These are phyloP conservation scores for Drosophila diplacantha DNA, from an alignment of 2,888 invertebrate genomes.

Conservation along the genomic window DNA sequence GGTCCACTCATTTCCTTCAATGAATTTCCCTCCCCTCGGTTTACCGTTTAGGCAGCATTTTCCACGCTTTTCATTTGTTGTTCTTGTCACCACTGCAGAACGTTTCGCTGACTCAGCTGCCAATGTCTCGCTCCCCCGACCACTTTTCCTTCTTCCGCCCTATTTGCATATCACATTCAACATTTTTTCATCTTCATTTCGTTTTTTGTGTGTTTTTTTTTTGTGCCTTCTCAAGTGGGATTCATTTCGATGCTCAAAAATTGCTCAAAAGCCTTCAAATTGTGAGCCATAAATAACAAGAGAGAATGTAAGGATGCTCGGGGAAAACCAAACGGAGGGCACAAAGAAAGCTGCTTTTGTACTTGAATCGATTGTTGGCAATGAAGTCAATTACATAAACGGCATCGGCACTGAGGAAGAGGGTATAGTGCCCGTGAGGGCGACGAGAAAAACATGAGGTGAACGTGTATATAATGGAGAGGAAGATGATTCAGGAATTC, in stretches of 20 bases:
- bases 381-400: conserved; percentile 71
- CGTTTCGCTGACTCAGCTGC: conserved; percentile 34
- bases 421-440: background rate
- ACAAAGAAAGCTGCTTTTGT: conserved; percentile 33
- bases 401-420: conserved; percentile 27
- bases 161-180: conserved; percentile 41
- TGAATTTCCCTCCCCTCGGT: conserved; percentile 5
- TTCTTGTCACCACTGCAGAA: conserved; percentile 10
- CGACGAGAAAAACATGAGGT: conserved; percentile 12
- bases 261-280: conserved; percentile 39
- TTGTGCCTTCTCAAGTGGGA: conserved; percentile 40
- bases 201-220: background rate
- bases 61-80: conserved; percentile 32
- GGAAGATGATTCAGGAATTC: background rate
- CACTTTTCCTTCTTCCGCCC: conserved; percentile 17
- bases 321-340: conserved; percentile 16
- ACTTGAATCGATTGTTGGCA: conserved; percentile 65
- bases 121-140: conserved; percentile 12
- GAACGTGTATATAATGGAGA: conserved; percentile 5
- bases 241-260: conserved; percentile 41
- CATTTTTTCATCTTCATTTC: conserved; percentile 13
- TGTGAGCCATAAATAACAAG: conserved; percentile 40
- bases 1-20: background rate
- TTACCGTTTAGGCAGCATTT: conserved; percentile 34
- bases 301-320: conserved; percentile 11